phyloP scores from a whole-genome alignment of 2,888 invertebrate genomes.

The Watsonalla cultraria region DNA sequence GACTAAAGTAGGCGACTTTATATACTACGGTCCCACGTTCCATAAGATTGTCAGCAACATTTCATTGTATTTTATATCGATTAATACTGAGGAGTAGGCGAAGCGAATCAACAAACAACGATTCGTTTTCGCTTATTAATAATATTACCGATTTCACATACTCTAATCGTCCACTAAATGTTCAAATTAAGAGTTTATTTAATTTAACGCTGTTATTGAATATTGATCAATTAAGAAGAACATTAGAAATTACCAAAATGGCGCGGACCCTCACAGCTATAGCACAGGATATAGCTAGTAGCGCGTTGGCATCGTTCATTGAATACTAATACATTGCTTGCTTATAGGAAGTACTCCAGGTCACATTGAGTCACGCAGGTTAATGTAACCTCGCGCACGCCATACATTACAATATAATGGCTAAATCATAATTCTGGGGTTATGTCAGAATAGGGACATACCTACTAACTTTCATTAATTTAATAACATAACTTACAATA shows the following conservation, averaged over 20 bases:
- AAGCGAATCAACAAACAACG: not conserved
- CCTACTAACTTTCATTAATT: no score
- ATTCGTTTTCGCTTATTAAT: no score
- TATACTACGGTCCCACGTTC: not conserved
- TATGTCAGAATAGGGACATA: not conserved
- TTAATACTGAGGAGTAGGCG: not conserved
- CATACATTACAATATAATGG: not conserved
- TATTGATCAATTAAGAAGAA: no score
- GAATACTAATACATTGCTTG: not conserved
- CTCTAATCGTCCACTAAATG: no score
- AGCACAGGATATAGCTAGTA: not conserved
- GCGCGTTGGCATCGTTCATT: not conserved
- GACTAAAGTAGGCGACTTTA: not conserved
- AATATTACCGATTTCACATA: no score
- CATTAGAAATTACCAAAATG: no score
- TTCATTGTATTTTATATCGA: not conserved
- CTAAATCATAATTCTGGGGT: not conserved
- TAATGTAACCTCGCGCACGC: not conserved
- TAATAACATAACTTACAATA: no score
- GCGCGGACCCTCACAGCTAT: not conserved
- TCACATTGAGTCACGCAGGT: not conserved
- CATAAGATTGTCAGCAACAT: not conserved
- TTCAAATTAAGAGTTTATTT: no score
- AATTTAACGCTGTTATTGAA: no score
- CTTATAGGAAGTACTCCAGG: not conserved